These are phyloP conservation scores for Numenius phaeopus DNA, from an alignment of 2,797 vertebrate genomes.

Conservation along the genomic window DNA sequence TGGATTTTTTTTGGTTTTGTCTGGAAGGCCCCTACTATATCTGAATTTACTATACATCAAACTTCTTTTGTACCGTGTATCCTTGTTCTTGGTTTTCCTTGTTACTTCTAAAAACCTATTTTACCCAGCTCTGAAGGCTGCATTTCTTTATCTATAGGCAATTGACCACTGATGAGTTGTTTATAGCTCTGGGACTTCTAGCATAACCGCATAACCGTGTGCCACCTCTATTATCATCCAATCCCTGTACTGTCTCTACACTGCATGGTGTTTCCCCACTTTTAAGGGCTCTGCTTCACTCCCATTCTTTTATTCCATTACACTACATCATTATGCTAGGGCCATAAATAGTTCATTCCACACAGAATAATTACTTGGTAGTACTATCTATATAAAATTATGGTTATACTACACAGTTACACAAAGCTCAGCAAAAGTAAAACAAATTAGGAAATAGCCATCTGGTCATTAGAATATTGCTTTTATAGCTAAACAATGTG, in stretches of 20 bases:
- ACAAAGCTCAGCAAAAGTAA: constrained; percentile 12
- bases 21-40: neutral
- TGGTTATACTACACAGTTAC: neutral
- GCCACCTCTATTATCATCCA: neutral
- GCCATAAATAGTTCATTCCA: neutral
- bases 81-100: neutral
- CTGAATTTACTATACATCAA: neutral
- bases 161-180: neutral
- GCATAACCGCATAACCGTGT: rapidly evolving
- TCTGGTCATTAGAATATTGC: neutral
- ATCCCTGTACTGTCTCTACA: too few relatives aligned
- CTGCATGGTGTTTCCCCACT: neutral
- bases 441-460: neutral
- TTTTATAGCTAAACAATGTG: neutral
- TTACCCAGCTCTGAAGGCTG: neutral
- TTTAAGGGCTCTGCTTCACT: neutral
- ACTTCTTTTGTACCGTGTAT: neutral
- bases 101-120: neutral
- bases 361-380: neutral
- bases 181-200: neutral
- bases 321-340: neutral
- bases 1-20: neutral
- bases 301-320: neutral
- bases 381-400: neutral
- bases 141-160: neutral